A percentile compares a stretch with the other conserved stretches of the same genome.
Evolutionary conservation across 2,113 vertebrate genomes (phyloP).

Genomic region (Mirounga angustirostris): DNA sequence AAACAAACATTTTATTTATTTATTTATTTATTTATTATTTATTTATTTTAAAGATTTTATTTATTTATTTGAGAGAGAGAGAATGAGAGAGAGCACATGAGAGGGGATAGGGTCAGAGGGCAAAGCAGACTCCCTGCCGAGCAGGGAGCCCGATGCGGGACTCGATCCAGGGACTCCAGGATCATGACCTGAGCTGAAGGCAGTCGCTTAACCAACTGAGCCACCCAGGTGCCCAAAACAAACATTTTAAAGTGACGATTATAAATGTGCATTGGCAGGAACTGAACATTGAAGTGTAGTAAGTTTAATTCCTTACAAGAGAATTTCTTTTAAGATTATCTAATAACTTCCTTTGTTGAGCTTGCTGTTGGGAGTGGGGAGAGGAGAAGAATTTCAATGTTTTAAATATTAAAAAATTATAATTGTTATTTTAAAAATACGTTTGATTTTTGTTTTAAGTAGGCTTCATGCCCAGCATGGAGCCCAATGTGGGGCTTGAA

Average conservation of each 20-base stretch:
- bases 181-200: too few species aligned
- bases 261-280: not conserved
- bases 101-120: too few species aligned
- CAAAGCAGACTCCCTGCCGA: too few species aligned
- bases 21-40: too few species aligned
- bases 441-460: not conserved
- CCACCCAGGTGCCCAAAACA: not conserved
- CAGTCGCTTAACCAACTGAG: too few species aligned
- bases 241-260: not conserved
- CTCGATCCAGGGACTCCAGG: too few species aligned
- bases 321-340: not conserved
- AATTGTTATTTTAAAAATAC: not conserved
- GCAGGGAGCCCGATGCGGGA: too few species aligned
- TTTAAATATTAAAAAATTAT: not conserved
- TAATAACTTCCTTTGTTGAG: not conserved
- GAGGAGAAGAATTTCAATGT: not conserved
- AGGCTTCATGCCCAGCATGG: not conserved
- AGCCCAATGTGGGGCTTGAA: not conserved
- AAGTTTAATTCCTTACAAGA: constrained; percentile 34
- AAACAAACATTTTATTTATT: not conserved
- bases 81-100: too few species aligned
- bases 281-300: not conserved
- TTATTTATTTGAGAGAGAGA: too few species aligned
- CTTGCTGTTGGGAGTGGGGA: not conserved
- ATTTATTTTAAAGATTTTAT: too few species aligned